Percentiles rank a stretch among this genome's conserved stretches.
phyloP scores from a whole-genome alignment of 2,113 vertebrate species.

The Semicossyphus pulcher region DNA sequence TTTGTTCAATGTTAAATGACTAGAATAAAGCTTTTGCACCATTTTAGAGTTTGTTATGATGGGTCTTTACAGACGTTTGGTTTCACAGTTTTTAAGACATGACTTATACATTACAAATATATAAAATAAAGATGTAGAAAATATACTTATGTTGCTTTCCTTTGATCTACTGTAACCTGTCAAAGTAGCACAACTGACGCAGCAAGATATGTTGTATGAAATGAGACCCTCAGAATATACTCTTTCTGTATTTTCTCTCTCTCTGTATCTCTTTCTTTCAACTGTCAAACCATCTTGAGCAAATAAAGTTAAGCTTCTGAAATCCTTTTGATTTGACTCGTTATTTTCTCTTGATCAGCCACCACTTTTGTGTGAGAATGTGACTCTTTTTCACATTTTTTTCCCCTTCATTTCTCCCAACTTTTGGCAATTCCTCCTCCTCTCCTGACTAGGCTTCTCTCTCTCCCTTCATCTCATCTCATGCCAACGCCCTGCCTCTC shows the following conservation, averaged over 20 bases:
- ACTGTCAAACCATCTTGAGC: constrained; percentile 72
- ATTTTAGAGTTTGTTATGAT: constrained; percentile 50
- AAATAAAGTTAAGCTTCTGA: constrained; percentile 83
- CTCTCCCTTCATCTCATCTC: constrained; percentile 29
- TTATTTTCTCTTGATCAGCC: constrained; percentile 41
- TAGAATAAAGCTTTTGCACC: constrained; percentile 63
- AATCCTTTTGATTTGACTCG: constrained; percentile 48
- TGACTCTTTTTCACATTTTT: constrained; percentile 29
- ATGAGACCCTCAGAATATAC: constrained; percentile 41
- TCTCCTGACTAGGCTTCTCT: constrained; percentile 17
- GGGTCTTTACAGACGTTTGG: constrained; percentile 43
- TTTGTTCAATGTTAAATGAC: constrained; percentile 37
- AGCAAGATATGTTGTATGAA: constrained; percentile 51
- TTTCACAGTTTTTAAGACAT: constrained; percentile 61
- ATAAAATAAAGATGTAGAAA: constrained; percentile 36
- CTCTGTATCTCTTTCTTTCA: constrained; percentile 67
- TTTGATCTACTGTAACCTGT: constrained; percentile 56
- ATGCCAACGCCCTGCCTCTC: not conserved
- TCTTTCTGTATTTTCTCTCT: constrained; percentile 66
- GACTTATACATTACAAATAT: constrained; percentile 42
- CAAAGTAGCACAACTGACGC: constrained; percentile 67
- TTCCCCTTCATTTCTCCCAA: constrained; percentile 27
- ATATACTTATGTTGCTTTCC: constrained; percentile 57
- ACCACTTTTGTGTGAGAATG: constrained; percentile 17
- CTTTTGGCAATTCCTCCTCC: constrained; percentile 37